Evolutionary conservation across 2,113 vertebrate genomes (phyloP).

Genomic region (Dasyprocta punctata): DNA sequence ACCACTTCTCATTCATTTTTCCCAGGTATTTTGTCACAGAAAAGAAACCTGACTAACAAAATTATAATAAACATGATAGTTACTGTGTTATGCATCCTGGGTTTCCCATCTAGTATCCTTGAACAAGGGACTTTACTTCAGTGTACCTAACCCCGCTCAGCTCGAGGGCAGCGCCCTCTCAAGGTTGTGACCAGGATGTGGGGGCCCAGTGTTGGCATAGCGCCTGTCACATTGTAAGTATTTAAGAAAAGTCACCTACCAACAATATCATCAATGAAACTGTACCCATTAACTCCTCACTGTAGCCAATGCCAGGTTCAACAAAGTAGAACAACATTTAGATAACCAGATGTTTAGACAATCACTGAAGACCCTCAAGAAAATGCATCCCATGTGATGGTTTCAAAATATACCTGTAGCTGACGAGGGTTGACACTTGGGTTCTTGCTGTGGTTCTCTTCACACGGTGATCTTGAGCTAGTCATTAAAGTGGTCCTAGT

Average conservation of each 20-base stretch:
- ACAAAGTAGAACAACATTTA: background rate
- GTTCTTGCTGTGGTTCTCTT: background rate
- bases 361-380: background rate
- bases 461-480: background rate
- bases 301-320: background rate
- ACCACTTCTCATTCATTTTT: background rate
- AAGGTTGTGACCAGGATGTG: rapidly evolving
- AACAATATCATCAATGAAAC: background rate
- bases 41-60: background rate
- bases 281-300: rapidly evolving
- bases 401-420: background rate
- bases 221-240: background rate
- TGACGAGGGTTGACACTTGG: background rate
- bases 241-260: background rate
- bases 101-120: background rate
- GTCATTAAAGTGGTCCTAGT: background rate
- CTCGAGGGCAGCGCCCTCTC: background rate
- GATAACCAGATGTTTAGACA: too few species aligned
- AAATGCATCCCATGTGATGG: background rate
- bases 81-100: rapidly evolving
- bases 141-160: rapidly evolving
- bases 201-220: rapidly evolving
- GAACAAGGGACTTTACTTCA: rapidly evolving
- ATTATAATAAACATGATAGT: background rate
- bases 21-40: background rate